phyloP scores from a whole-genome alignment of 2,113 vertebrate genomes.

The Pangasianodon hypophthalmus region DNA sequence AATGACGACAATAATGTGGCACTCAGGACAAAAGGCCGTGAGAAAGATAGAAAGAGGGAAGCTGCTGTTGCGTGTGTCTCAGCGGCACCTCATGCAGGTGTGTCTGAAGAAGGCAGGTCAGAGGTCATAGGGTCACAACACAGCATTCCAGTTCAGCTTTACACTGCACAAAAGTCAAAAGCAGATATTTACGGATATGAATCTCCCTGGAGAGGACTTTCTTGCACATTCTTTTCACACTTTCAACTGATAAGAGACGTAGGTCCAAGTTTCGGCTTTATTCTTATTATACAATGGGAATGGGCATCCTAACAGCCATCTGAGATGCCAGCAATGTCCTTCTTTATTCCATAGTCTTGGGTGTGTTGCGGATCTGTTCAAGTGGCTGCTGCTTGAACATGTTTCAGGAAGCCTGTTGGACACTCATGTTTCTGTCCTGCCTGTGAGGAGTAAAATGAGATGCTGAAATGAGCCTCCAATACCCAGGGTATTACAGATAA shows the following conservation, averaged over 20 bases:
- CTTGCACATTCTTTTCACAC: not conserved
- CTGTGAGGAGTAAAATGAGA: conserved; percentile 29
- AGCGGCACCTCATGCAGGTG: not conserved
- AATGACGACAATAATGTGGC: conserved; percentile 22
- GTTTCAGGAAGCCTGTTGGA: not conserved
- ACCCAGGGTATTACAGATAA: not conserved
- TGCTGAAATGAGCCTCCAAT: not conserved
- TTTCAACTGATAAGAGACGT: not conserved
- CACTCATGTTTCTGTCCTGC: conserved; percentile 7
- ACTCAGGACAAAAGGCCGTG: not conserved
- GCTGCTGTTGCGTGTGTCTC: conserved; percentile 17
- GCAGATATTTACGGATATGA: conserved; percentile 24
- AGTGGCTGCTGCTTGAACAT: conserved; percentile 15
- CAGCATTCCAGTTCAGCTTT: conserved; percentile 41
- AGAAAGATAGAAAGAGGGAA: not conserved
- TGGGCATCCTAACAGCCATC: not conserved
- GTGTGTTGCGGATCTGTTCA: conserved; percentile 19
- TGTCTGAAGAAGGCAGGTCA: conserved; percentile 31
- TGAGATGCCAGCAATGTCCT: not conserved
- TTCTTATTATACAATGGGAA: not conserved
- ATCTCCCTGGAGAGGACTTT: not conserved
- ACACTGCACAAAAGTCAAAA: not conserved
- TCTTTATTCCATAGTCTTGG: conserved; percentile 18
- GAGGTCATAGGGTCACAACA: conserved; percentile 45
- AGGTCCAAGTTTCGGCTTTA: not conserved